A percentile compares a stretch with the other conserved stretches of the same genome.
These are phyloP conservation scores for Andrena dorsata DNA, from an alignment of 2,888 invertebrate species.

Conservation along the genomic window DNA sequence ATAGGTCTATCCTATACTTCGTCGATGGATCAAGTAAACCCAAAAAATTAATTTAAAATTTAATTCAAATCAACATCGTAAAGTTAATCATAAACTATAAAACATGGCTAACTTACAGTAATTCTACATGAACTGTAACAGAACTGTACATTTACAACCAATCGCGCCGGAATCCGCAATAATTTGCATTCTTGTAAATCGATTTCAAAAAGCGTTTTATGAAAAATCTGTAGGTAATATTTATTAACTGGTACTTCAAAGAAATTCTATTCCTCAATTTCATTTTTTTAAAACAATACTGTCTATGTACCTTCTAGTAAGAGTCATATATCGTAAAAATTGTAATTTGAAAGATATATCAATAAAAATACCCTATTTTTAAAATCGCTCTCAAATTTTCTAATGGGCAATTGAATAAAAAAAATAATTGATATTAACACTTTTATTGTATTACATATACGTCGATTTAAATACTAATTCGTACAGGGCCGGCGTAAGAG, in stretches of 20 bases:
- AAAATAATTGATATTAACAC: background rate
- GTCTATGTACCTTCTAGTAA: conserved; percentile 39
- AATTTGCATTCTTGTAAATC: background rate
- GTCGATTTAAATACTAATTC: background rate
- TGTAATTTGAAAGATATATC: conserved; percentile 73
- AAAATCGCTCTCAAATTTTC: conserved; percentile 37
- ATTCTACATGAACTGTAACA: background rate
- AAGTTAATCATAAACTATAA: background rate
- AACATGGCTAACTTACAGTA: background rate
- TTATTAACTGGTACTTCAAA: conserved; percentile 3
- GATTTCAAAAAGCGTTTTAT: background rate
- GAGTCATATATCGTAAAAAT: conserved; percentile 56
- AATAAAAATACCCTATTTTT: conserved; percentile 75
- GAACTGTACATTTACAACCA: background rate
- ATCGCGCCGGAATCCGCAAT: background rate
- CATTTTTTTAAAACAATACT: background rate
- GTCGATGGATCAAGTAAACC: no score
- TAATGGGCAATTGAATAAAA: conserved; percentile 10
- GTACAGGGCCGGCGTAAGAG: no score
- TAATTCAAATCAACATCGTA: background rate
- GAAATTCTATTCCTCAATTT: background rate
- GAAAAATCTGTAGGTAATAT: conserved; percentile 2
- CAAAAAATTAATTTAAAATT: background rate
- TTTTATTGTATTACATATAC: conserved; percentile 3
- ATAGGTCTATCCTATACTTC: no score